Evolutionary conservation across 2,797 vertebrate genomes (phyloP).

Genomic region (Balearica regulorum): DNA sequence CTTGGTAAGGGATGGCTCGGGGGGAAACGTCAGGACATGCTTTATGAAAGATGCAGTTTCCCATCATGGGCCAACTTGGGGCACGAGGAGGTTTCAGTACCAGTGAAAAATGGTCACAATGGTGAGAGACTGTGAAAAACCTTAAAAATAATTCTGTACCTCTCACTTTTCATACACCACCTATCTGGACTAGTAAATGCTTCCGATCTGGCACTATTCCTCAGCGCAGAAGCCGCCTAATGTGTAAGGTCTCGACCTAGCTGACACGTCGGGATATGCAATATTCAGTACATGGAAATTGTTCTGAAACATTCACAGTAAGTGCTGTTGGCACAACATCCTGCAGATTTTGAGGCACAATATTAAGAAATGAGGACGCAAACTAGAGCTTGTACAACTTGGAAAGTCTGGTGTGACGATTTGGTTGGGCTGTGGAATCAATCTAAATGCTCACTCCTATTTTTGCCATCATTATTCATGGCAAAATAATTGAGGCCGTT

Average conservation of each 20-base stretch:
- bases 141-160: neutral
- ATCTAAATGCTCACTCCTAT: neutral
- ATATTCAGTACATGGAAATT: fast-evolving
- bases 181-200: fast-evolving
- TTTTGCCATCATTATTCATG: neutral
- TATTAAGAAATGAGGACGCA: neutral
- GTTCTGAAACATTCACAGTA: neutral
- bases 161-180: neutral
- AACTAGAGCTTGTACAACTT: neutral
- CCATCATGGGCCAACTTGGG: neutral
- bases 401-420: fast-evolving
- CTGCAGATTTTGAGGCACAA: neutral
- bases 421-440: fast-evolving
- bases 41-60: neutral
- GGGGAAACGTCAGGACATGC: neutral
- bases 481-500: neutral
- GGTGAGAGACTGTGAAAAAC: neutral
- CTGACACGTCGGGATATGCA: fast-evolving
- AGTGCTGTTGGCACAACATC: neutral
- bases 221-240: neutral
- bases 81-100: neutral
- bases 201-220: neutral
- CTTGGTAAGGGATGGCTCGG: fast-evolving
- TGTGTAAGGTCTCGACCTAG: neutral
- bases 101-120: fast-evolving